These are phyloP conservation scores for Erythrocebus patas DNA, from an alignment of 2,113 vertebrate species.

Conservation along the genomic window DNA sequence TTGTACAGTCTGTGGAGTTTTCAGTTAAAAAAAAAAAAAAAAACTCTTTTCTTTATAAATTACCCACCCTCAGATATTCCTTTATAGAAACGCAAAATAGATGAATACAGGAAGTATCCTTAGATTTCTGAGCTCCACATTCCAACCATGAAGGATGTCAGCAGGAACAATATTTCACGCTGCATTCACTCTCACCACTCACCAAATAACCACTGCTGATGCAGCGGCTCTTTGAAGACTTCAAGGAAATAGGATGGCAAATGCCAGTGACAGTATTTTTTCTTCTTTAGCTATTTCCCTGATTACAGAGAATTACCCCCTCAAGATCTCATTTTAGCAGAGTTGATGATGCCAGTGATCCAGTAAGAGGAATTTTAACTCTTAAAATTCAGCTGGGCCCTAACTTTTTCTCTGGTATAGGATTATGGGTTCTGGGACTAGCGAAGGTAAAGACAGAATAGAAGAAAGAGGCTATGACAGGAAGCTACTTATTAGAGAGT, in stretches of 20 bases:
- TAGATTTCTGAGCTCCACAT: not conserved
- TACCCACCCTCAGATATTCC: too few species aligned
- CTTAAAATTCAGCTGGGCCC: not conserved
- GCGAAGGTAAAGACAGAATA: not conserved
- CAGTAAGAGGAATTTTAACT: not conserved
- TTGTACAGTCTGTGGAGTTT: too few species aligned
- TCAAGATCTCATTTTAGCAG: not conserved
- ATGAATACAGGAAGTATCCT: not conserved
- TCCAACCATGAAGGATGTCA: not conserved
- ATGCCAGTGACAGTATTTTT: not conserved
- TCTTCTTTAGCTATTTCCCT: not conserved
- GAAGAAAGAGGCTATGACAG: not conserved
- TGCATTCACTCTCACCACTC: not conserved
- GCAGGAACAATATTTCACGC: not conserved
- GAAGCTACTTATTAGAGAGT: not conserved
- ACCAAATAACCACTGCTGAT: not conserved
- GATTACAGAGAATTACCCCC: conserved; percentile 5
- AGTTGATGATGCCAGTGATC: not conserved
- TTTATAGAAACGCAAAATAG: too few species aligned
- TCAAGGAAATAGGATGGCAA: not conserved
- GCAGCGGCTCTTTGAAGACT: not conserved
- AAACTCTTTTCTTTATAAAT: too few species aligned
- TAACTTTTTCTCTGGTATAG: not conserved
- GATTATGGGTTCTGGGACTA: not conserved
- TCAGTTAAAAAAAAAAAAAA: too few species aligned